Evolutionary conservation across 2,888 invertebrate genomes (phyloP), one percentile per base, ranked within the genome.

Genomic region (Ctenicera cuprea): DNA sequence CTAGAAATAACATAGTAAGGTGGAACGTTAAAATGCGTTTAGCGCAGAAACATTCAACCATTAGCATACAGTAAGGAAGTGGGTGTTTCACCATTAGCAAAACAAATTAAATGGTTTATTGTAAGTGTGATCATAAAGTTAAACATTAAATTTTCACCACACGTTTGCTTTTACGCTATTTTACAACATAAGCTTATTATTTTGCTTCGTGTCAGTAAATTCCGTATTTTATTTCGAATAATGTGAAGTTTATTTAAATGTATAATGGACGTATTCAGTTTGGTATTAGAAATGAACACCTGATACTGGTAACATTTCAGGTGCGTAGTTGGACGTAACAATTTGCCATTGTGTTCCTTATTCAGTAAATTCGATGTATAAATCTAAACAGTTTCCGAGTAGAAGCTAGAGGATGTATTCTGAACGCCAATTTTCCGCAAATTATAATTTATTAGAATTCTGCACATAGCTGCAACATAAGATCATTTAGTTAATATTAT

Each of bases 311-410:
- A 16, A 16, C 12, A 26, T 43, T 62, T 37, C 37, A 62, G 22
- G 66, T 52, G 20, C 41, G 54, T 52, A 54, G 54, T 54, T 45
- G 67, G 57, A 54, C 38, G 43, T 16, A 30, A 67, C 67, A 67
- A 67, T 67, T 67, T 67, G 67, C 67, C 67, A 67, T 67, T 67
- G 67, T 67, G 26, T 43, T 16, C 67, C 67, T 33, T 67, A 57
- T 67, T 22, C 38, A 59, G 67, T 30, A 30, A 57, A 43, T 30
- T 57, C 41, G 54, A 26, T 43, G 41, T 45, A 30, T 61, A 61
- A 61, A 26, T 22, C 30, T n/a, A 54, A 54, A 30, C 18, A 54
- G 12, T 50, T 50, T 3, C 11, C 11, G 9, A 14, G 20, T 7
- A 14, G 41, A 9, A 9, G 18, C 33, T 26, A 26, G 2, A 26